A percentile compares a stretch with the other conserved stretches of the same genome.
Evolutionary conservation across 2,888 invertebrate species (phyloP).

Genomic region (Candidula unifasciata): DNA sequence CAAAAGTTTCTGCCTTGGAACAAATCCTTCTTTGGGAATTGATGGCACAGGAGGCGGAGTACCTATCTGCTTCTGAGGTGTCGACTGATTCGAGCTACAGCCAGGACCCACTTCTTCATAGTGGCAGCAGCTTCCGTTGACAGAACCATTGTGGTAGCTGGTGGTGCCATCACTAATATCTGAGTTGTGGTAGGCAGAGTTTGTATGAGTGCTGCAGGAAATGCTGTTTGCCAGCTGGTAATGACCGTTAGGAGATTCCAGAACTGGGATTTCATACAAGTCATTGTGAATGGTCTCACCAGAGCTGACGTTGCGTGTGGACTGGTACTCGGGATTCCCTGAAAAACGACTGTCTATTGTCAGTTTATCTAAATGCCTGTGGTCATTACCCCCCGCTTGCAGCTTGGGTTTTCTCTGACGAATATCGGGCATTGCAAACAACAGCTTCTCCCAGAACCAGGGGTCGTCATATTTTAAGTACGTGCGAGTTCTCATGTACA

Average conservation of each 20-base stretch:
- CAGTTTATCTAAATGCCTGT: not conserved
- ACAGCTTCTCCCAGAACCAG: conserved; percentile 94
- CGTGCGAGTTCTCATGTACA: conserved; percentile 90
- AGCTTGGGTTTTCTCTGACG: conserved; percentile 28
- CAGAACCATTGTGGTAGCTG: conserved; percentile 51
- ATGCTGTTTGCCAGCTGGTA: conserved; percentile 47
- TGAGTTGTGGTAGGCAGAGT: conserved; percentile 43
- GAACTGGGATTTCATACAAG: conserved; percentile 56
- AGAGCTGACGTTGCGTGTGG: not conserved
- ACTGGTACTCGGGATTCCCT: conserved; percentile 18
- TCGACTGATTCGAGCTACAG: conserved; percentile 30
- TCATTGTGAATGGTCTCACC: conserved; percentile 43
- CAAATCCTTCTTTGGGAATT: conserved; percentile 51
- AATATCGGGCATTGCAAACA: conserved; percentile 86
- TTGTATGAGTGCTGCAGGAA: conserved; percentile 34
- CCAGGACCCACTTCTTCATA: conserved; percentile 58
- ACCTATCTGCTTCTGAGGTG: conserved; percentile 26
- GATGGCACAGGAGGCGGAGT: conserved; percentile 51
- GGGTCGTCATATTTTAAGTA: conserved; percentile 92
- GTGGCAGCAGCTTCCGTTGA: conserved; percentile 46
- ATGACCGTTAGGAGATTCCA: conserved; percentile 28
- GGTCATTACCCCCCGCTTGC: not conserved
- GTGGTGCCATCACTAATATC: conserved; percentile 47
- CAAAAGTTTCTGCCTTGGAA: conserved; percentile 42
- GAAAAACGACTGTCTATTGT: conserved; percentile 13